Evolutionary conservation across 2,113 vertebrate genomes (phyloP), one percentile per base, ranked within the genome.

Genomic region (Apteryx owenii): DNA sequence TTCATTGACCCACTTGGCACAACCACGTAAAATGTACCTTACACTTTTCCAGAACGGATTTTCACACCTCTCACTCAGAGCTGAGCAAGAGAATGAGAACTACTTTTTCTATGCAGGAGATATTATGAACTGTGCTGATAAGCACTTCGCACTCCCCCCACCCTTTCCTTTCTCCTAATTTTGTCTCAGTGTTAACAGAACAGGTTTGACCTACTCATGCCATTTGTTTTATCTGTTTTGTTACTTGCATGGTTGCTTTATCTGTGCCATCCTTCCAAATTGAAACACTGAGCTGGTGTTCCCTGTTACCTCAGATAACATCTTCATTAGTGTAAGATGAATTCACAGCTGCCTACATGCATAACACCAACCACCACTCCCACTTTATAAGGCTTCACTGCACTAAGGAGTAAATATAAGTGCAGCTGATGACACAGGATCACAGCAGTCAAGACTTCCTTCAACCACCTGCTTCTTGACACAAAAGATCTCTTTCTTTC

Each of bases 251-350:
- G 36, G 36, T 91, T 89, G 20, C 44, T 85, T 93, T 91, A 76
- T 78, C 71, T 85, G 23, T 72, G 58, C 60, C 70, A 79, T 36
- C 21, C 64, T 26, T 85, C 84, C 88, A 76, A 85, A 91, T 1
- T 60, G 71, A 93, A 93, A 70, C 10, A 84, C 1, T 73, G 40
- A 69, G 8, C 28, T 87, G n/a, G 18, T 91, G 48, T 50, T 93
- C 25, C 68, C 70, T 82, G 36, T 85, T 69, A 83, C 36, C 1
- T 4, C 33, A 70, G 58, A 93, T 64, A 96, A 94, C 95, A 95
- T 94, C 89, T 88, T 95, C 40, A 86, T 73, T 90, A 77, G 28
- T 90, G 54, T 53, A 83, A 96, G 95, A 91, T 64, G 10, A 68
- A 93, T 91, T 96, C 44, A 93, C 78, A 66, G 88, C 46, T 90